These are phyloP conservation scores for Gobio occitaniae DNA, from an alignment of 2,797 vertebrate species.

Conservation along the genomic window DNA sequence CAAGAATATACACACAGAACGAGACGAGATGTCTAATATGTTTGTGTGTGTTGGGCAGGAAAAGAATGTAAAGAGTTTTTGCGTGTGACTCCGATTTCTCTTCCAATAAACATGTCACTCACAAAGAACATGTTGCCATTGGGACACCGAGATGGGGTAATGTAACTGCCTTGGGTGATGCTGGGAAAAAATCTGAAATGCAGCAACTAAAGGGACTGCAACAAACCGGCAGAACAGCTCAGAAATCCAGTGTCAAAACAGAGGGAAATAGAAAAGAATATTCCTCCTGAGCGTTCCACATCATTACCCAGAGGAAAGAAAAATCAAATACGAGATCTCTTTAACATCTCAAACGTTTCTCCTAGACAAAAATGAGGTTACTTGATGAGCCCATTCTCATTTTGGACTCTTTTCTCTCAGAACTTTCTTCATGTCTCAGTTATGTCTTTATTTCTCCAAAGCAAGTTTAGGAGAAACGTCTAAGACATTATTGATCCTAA, in stretches of 20 bases:
- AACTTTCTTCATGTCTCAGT: too few species aligned
- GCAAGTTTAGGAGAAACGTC: too few species aligned
- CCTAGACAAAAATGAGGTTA: too few species aligned
- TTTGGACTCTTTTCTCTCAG: too few species aligned
- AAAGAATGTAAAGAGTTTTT: conserved; percentile 18
- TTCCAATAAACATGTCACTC: conserved; percentile 51
- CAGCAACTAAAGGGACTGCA: not conserved
- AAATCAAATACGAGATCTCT: too few species aligned
- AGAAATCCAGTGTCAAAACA: conserved; percentile 1
- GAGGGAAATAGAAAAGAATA: conserved; percentile 5
- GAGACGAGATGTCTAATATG: not conserved
- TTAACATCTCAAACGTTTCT: too few species aligned
- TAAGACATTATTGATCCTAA: too few species aligned
- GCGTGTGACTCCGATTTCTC: conserved; percentile 39
- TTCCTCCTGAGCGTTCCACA: conserved; percentile 1
- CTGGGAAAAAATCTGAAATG: conserved; percentile 30
- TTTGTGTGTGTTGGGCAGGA: conserved; percentile 10
- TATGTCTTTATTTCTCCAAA: too few species aligned
- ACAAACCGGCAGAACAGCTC: not conserved
- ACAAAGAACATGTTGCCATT: conserved; percentile 27
- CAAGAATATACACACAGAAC: conserved; percentile 10
- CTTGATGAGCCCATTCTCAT: too few species aligned
- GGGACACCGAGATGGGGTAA: conserved; percentile 1
- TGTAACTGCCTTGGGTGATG: conserved; percentile 29
- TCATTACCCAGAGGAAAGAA: conserved; percentile 28